Percentiles rank a stretch among this genome's conserved stretches.
Evolutionary conservation across 2,888 invertebrate species (phyloP).

Genomic region (Mycogona germanica): DNA sequence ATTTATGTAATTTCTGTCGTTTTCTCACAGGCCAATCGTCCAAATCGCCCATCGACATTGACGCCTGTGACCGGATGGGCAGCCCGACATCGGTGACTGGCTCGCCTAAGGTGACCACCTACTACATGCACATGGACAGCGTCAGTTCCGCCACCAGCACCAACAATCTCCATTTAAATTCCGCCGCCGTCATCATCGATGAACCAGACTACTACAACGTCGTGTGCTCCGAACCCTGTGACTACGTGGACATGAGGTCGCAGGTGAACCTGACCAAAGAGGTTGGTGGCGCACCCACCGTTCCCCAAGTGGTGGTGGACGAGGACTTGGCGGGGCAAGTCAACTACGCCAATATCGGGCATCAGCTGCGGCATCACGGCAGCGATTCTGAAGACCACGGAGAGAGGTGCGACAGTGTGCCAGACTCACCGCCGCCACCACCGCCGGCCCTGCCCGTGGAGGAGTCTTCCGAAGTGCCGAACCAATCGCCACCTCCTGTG

Average conservation of each 20-base stretch:
- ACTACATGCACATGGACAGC: no score
- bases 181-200: neutral
- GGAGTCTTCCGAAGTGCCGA: no score
- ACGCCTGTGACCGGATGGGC: neutral
- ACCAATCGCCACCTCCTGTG: neutral
- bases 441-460: neutral
- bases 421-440: neutral
- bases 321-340: no score
- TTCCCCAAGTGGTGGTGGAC: no score
- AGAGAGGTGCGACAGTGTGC: neutral
- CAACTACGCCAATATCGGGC: no score
- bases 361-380: no score
- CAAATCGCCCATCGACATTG: neutral
- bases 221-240: neutral
- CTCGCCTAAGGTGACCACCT: no score
- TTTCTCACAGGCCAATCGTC: neutral
- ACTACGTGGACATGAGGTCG: neutral
- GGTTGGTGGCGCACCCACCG: no score
- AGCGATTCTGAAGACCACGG: neutral
- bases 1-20: no score
- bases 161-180: neutral
- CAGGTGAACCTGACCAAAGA: neutral
- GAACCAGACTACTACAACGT: slow-evolving; percentile 5
- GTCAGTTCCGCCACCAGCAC: neutral
- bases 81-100: neutral